Percentiles rank a stretch among this genome's conserved stretches.
phyloP scores from a whole-genome alignment of 37 sponge, comb jelly and placozoan genomes.

The Aphrocallistes beatrix region DNA sequence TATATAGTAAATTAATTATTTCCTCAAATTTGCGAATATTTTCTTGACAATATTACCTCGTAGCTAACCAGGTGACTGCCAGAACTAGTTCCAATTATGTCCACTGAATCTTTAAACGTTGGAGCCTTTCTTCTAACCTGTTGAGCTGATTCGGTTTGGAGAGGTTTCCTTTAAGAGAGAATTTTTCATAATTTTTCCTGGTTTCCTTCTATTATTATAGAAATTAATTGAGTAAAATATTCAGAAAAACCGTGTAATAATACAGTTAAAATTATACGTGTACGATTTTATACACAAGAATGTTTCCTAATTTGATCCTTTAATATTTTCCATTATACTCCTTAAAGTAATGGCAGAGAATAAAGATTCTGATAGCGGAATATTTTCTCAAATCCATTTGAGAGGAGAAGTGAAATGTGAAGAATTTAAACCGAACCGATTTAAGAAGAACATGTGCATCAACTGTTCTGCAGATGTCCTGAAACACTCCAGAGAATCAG shows the following conservation, averaged over 20 bases:
- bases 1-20: background rate
- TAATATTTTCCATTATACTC: no score
- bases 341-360: background rate
- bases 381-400: slow-evolving; percentile 51
- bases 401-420: slow-evolving; percentile 47
- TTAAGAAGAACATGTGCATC: slow-evolving; percentile 54
- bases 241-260: no score
- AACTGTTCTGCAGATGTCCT: slow-evolving; percentile 47
- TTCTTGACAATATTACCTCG: background rate
- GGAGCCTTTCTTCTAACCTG: background rate
- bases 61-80: background rate
- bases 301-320: no score
- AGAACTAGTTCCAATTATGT: background rate
- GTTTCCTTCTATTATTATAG: no score
- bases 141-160: background rate
- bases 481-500: slow-evolving; percentile 40
- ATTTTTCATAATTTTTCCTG: no score
- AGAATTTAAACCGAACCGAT: slow-evolving; percentile 39
- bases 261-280: no score
- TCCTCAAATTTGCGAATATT: background rate
- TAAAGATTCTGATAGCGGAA: slow-evolving; percentile 17
- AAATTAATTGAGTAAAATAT: no score
- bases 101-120: background rate
- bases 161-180: no score
- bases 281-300: no score